Evolutionary conservation across 2,797 vertebrate genomes (phyloP).

Genomic region (Selene dorsalis): DNA sequence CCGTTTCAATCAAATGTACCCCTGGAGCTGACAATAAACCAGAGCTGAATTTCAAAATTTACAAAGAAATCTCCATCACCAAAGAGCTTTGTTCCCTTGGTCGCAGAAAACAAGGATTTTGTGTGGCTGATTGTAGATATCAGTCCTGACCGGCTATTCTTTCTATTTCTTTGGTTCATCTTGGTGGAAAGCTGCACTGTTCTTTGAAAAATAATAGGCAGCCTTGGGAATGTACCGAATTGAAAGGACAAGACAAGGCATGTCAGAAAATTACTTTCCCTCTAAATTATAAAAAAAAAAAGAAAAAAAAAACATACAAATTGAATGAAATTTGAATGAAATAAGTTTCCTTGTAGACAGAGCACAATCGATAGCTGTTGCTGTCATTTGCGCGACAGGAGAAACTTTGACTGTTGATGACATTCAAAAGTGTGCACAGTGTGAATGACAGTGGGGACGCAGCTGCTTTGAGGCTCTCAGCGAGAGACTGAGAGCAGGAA

Average conservation of each 20-base stretch:
- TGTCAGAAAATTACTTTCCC: constrained; percentile 76
- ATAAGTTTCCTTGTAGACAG: constrained; percentile 22
- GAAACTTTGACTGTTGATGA: constrained; percentile 56
- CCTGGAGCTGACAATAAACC: neutral
- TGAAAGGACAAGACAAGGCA: constrained; percentile 68
- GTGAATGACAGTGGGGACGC: constrained; percentile 57
- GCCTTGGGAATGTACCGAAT: constrained; percentile 71
- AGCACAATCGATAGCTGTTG: constrained; percentile 48
- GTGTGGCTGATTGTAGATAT: constrained; percentile 44
- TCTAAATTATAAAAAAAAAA: constrained; percentile 43
- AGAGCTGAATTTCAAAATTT: constrained; percentile 1
- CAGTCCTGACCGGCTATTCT: constrained; percentile 41
- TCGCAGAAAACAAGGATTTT: constrained; percentile 45
- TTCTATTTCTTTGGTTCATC: constrained; percentile 55
- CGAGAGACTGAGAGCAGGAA: constrained; percentile 59
- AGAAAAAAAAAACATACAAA: constrained; percentile 23
- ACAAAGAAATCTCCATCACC: constrained; percentile 8
- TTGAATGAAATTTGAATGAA: constrained; percentile 47
- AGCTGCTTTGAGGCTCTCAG: constrained; percentile 62
- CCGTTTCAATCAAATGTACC: constrained; percentile 10
- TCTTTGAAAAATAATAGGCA: constrained; percentile 76
- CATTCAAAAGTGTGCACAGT: constrained; percentile 62
- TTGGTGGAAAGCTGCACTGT: constrained; percentile 46
- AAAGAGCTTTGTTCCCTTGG: constrained; percentile 26
- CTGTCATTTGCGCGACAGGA: constrained; percentile 42